Evolutionary conservation across 2,888 invertebrate species (phyloP).

Genomic region (Pristionchus arcanus): DNA sequence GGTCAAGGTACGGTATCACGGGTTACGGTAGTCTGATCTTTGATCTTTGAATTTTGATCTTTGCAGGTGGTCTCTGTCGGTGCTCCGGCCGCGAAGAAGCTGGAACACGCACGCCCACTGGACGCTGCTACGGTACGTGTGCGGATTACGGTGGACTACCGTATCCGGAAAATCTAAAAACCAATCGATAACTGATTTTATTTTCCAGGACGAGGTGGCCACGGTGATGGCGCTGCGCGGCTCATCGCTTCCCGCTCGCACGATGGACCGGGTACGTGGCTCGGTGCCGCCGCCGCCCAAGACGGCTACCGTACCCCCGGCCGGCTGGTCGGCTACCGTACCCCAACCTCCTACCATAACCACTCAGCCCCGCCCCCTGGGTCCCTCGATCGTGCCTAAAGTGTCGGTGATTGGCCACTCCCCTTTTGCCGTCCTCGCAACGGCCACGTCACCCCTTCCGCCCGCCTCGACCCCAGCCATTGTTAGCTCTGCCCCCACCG

Average conservation of each 20-base stretch:
- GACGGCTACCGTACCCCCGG: not conserved
- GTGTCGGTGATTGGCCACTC: slow-evolving; percentile 33
- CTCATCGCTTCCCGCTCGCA: not conserved
- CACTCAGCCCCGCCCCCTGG: not conserved
- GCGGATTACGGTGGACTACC: not conserved
- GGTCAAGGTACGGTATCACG: slow-evolving; percentile 19
- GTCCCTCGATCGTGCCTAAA: not conserved
- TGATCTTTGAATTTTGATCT: not conserved
- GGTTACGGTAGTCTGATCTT: not conserved
- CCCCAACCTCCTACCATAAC: not conserved
- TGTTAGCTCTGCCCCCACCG: not conserved
- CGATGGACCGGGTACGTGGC: slow-evolving; percentile 27
- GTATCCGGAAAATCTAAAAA: not conserved
- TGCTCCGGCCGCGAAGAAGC: not conserved
- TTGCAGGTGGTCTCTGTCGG: not conserved
- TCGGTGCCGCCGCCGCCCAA: not conserved
- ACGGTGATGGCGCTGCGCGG: not conserved
- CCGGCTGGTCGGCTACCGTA: not conserved
- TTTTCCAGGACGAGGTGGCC: slow-evolving; percentile 23
- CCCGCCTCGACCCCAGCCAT: slow-evolving; percentile 19
- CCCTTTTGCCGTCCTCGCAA: not conserved
- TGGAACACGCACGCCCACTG: not conserved
- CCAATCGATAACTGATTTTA: not conserved
- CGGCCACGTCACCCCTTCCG: slow-evolving; percentile 6
- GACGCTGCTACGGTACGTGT: not conserved